These are phyloP conservation scores for Ricordea florida DNA, from an alignment of 92 coral and sea anemone genomes.

Conservation along the genomic window DNA sequence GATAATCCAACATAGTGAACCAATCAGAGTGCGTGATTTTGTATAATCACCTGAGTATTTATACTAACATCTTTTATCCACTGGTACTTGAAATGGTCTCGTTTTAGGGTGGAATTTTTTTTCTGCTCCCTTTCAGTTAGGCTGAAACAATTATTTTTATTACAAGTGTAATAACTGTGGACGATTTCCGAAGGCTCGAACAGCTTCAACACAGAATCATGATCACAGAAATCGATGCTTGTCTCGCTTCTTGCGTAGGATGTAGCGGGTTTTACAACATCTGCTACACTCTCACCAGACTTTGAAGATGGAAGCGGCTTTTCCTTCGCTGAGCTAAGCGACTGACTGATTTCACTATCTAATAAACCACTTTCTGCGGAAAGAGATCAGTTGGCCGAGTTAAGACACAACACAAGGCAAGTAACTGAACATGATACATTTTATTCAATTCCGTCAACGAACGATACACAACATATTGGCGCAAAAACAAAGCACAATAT, in stretches of 20 bases:
- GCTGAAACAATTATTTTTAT: constrained; percentile 25
- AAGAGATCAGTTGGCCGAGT: not conserved
- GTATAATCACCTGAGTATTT: too few relatives aligned
- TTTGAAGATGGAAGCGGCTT: not conserved
- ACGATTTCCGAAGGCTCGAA: constrained; percentile 13
- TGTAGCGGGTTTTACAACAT: not conserved
- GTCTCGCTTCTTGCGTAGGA: constrained; percentile 6
- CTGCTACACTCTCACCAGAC: constrained; percentile 7
- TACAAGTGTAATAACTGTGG: constrained; percentile 43
- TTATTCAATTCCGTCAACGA: constrained; percentile 1
- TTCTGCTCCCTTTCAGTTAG: constrained; percentile 34
- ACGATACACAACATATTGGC: not conserved
- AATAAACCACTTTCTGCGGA: constrained; percentile 1
- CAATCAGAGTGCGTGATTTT: too few relatives aligned
- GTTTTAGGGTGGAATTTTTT: constrained; percentile 24
- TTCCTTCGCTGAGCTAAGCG: not conserved
- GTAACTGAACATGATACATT: constrained; percentile 2
- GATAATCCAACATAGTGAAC: too few relatives aligned
- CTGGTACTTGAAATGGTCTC: constrained; percentile 37
- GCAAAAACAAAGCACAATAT: constrained; percentile 7
- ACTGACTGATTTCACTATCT: constrained; percentile 3
- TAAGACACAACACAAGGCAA: constrained; percentile 3
- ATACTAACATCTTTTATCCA: constrained; percentile 6
- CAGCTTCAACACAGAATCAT: constrained; percentile 18
- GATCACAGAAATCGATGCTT: constrained; percentile 5